Evolutionary conservation across 2,888 invertebrate species (phyloP), one percentile per base, ranked within the genome.

Genomic region (Teinopalpus imperialis): DNA sequence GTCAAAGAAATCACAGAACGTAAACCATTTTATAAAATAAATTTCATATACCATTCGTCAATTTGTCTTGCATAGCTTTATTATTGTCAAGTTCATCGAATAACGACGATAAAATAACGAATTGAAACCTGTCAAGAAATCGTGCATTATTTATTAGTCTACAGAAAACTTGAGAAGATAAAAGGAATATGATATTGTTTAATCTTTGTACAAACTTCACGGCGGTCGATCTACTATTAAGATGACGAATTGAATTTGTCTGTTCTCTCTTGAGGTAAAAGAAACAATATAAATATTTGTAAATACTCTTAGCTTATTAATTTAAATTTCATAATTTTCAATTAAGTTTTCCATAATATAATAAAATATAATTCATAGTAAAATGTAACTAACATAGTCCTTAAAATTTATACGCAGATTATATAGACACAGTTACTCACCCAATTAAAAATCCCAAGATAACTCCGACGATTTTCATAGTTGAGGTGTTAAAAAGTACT

Each of bases 401-500:
- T n/a, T n/a, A n/a, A n/a, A n/a, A n/a, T n/a, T n/a, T n/a, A n/a
- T n/a, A n/a, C n/a, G n/a, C n/a, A n/a, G n/a, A n/a, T n/a, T n/a
- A n/a, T n/a, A n/a, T n/a, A n/a, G n/a, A n/a, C n/a, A n/a, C n/a
- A n/a, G 12, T 7, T 18, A 39, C 44, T 45, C 8, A 45, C 44
- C 44, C 31, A 3, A 26, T 13, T 8, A 44, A 18, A 29, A 26
- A n/a, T 18, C 23, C 37, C 3, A 43, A 6, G 3, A 9, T 14
- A 24, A 24, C 20, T 14, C 10, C 18, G 14, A 39, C 7, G 3
- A 21, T 21, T 21, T n/a, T 42, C 37, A 44, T 39, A 35, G 37
- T 54, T 48, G 34, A 21, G 30, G 24, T 30, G 29, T 37, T 35
- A 7, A 49, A 52, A 57, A 54, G 57, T 55, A 54, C 51, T 54